Evolutionary conservation across 1,140 invertebrate species (phyloP).

Genomic region (Popillia japonica): DNA sequence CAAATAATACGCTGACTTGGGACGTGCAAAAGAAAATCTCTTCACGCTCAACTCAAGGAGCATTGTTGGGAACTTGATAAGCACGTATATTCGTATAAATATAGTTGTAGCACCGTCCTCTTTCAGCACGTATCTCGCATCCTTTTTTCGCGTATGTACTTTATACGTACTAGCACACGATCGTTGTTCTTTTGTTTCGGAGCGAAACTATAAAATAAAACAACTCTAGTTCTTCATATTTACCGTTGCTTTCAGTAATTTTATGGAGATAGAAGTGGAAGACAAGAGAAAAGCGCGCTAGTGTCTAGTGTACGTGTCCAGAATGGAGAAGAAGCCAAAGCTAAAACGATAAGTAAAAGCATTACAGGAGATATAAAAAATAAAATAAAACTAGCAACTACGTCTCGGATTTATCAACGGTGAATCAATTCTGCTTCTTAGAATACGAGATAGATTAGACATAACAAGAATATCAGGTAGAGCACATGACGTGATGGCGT

Average conservation of each 20-base stretch:
- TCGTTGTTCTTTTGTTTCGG: neutral
- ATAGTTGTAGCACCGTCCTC: neutral
- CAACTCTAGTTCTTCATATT: conserved; percentile 14
- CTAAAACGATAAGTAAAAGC: neutral
- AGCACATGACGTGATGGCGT: neutral
- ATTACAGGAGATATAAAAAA: neutral
- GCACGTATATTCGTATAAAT: neutral
- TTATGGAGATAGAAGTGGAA: neutral
- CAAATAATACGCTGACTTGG: neutral
- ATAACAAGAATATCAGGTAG: neutral
- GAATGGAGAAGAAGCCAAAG: neutral
- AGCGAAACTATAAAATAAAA: conserved; percentile 3
- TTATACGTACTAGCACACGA: neutral
- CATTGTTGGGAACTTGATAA: conserved; percentile 10
- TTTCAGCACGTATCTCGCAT: neutral
- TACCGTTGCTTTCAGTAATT: neutral
- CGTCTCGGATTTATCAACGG: neutral
- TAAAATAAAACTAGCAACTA: neutral
- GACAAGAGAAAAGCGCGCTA: neutral
- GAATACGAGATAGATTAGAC: neutral
- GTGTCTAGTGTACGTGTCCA: neutral
- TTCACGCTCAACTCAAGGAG: neutral
- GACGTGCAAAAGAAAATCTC: conserved; percentile 6
- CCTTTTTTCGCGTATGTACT: neutral
- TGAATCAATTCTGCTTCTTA: neutral